A percentile compares a stretch with the other conserved stretches of the same genome.
Conservation (phyloP, 2,888 invertebrate genomes). For the Megalurothrips usitatus region DNA sequence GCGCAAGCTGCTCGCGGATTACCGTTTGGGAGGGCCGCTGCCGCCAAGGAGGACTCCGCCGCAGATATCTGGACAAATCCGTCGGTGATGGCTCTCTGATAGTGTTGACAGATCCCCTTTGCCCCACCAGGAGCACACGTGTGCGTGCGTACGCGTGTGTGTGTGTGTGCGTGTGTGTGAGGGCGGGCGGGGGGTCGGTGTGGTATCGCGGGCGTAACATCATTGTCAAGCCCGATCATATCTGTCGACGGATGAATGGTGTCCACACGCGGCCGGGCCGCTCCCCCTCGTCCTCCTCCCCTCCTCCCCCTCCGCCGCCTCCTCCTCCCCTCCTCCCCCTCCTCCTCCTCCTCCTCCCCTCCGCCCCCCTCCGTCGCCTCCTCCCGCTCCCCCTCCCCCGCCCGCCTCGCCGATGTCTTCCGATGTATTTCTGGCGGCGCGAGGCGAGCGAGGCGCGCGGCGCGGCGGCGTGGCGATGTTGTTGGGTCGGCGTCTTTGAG, state of each 20-base stretch:
- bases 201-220: constrained; percentile 5
- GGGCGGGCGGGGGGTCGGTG: not conserved
- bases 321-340: constrained; percentile 31
- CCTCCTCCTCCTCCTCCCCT: constrained; percentile 29
- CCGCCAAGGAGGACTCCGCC: not conserved
- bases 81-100: not conserved
- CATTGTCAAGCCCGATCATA: constrained; percentile 17
- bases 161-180: not conserved
- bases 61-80: constrained; percentile 11
- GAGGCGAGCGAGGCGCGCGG: constrained; percentile 29
- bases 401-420: constrained; percentile 27
- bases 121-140: not conserved
- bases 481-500: constrained; percentile 21
- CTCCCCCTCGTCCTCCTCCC: no score
- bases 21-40: no score
- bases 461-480: constrained; percentile 12
- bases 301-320: not conserved
- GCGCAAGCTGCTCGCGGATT: no score
- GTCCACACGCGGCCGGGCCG: no score
- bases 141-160: not conserved
- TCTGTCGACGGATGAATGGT: not conserved
- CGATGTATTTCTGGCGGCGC: constrained; percentile 31
- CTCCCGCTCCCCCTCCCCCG: constrained; percentile 40
- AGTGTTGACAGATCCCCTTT: not conserved
- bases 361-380: constrained; percentile 39